A percentile compares a stretch with the other conserved stretches of the same genome.
Conservation (phyloP, 2,888 invertebrate species). For the Orthosia gracilis region DNA sequence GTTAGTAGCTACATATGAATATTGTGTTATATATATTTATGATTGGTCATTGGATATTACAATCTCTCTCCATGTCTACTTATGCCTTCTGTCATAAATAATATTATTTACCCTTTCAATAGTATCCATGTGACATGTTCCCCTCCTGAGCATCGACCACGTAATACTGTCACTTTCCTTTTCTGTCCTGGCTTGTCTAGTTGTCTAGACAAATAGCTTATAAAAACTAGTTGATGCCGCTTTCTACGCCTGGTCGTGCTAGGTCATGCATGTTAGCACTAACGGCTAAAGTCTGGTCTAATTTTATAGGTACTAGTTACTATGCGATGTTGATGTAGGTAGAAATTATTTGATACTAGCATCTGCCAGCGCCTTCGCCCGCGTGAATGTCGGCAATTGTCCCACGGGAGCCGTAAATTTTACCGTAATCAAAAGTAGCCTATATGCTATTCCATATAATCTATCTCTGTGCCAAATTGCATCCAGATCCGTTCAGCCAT, state of each 20-base stretch:
- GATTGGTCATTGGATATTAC: no score
- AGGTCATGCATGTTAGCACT: constrained; percentile 55
- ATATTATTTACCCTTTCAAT: neutral
- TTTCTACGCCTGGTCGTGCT: constrained; percentile 64
- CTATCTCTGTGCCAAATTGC: no score
- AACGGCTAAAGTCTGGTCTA: constrained; percentile 28
- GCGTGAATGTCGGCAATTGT: no score
- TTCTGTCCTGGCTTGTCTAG: constrained; percentile 46
- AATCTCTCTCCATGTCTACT: no score
- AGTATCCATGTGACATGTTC: constrained; percentile 24
- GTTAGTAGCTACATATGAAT: neutral
- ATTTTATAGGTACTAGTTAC: neutral
- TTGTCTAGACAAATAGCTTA: constrained; percentile 59
- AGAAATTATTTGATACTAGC: neutral
- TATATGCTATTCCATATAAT: no score
- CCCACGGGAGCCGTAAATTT: no score
- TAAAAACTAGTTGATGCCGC: constrained; percentile 64
- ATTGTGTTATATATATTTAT: neutral
- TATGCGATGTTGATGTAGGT: neutral
- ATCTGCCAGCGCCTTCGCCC: no score
- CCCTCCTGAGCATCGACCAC: constrained; percentile 12
- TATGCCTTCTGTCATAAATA: neutral
- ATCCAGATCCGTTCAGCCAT: no score
- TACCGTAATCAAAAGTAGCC: no score
- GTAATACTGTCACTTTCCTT: constrained; percentile 48